phyloP scores from a whole-genome alignment of 2,113 vertebrate genomes.

The Hystrix brachyura region DNA sequence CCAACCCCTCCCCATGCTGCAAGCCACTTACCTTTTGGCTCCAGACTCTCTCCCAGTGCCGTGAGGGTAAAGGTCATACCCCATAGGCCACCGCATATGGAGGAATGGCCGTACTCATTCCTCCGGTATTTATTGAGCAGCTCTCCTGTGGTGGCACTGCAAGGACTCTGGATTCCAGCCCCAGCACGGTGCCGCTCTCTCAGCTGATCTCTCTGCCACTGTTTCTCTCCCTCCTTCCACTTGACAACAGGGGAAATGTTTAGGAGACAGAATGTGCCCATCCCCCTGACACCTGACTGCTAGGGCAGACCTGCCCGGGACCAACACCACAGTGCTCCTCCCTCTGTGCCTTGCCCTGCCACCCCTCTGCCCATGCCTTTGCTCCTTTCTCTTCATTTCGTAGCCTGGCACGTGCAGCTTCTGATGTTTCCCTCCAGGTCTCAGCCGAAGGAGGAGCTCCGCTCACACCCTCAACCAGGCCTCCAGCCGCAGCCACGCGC shows the following conservation, averaged over 20 bases:
- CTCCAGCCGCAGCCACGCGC: conserved; percentile 90
- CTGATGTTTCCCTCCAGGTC: conserved; percentile 78
- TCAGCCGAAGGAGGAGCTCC: conserved; percentile 85
- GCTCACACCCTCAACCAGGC: conserved; percentile 88
- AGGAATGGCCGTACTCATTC: not conserved
- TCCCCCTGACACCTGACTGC: not conserved
- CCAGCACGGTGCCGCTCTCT: not conserved
- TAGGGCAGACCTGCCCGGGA: not conserved
- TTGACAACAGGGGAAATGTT: not conserved
- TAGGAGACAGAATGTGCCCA: not conserved
- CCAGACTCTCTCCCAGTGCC: not conserved
- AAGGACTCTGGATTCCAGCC: not conserved
- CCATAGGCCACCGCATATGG: not conserved
- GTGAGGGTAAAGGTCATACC: not conserved
- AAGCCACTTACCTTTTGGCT: not conserved
- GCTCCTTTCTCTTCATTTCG: not conserved
- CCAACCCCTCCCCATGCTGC: not conserved
- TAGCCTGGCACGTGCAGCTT: not conserved
- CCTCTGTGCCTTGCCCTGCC: not conserved
- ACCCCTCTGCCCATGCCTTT: no score
- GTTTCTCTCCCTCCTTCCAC: not conserved
- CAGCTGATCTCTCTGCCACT: not conserved
- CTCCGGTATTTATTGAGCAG: not conserved
- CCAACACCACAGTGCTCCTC: not conserved
- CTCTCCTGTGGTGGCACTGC: not conserved